Evolutionary conservation across 1,140 invertebrate genomes (phyloP).

Genomic region (Bombus waltoni): DNA sequence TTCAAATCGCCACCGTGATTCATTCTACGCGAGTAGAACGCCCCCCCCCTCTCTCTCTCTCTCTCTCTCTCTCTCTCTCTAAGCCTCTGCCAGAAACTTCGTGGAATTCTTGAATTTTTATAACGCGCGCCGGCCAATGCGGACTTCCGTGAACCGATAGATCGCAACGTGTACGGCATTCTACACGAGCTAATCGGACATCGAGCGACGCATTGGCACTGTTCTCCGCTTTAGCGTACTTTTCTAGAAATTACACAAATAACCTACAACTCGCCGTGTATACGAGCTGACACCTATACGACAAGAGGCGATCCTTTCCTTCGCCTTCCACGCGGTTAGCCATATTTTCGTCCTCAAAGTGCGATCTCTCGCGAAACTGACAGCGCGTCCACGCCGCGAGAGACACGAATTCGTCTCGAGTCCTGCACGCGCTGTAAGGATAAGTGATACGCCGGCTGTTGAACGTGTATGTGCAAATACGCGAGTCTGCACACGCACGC

Average conservation of each 20-base stretch:
- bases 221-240: not conserved
- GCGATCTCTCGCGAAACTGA: not conserved
- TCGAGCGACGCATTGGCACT: not conserved
- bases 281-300: not conserved
- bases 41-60: too few species aligned
- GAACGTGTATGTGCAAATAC: not conserved
- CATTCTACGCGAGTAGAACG: slow-evolving; percentile 4
- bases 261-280: not conserved
- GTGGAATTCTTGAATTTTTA: slow-evolving; percentile 44
- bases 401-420: not conserved
- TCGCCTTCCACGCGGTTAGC: not conserved
- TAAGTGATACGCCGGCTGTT: not conserved
- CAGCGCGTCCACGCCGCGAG: not conserved
- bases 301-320: not conserved
- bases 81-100: slow-evolving; percentile 15
- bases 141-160: slow-evolving; percentile 35
- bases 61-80: not conserved
- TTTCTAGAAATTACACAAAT: not conserved
- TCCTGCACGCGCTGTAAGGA: not conserved
- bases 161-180: slow-evolving; percentile 26
- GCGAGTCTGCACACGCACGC: not conserved
- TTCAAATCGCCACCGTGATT: slow-evolving; percentile 32
- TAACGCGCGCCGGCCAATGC: not conserved
- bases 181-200: not conserved
- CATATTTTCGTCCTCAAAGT: not conserved